A percentile compares a stretch with the other conserved stretches of the same genome.
Conservation (phyloP, 1,140 invertebrate genomes). For the Batillaria attramentaria region DNA sequence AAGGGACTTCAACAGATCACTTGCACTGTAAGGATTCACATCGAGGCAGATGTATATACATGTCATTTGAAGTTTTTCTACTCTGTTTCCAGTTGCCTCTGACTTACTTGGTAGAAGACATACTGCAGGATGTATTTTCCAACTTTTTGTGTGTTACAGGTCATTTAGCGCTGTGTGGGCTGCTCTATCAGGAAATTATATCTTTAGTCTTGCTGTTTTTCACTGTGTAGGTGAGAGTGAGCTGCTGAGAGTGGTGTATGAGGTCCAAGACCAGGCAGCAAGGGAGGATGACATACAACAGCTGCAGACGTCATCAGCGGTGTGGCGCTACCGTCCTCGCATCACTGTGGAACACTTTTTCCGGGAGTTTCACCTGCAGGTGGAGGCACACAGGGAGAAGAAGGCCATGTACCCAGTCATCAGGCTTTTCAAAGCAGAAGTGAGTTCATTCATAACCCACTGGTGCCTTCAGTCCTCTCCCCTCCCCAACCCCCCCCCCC, state of each 20-base stretch:
- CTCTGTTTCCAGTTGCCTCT: too few relatives aligned
- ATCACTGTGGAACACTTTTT: constrained; percentile 26
- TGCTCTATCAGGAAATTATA: too few relatives aligned
- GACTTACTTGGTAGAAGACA: too few relatives aligned
- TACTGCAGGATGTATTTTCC: too few relatives aligned
- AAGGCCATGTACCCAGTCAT: not conserved
- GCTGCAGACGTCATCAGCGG: constrained; percentile 30
- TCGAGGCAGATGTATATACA: too few relatives aligned
- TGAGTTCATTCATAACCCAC: too few relatives aligned
- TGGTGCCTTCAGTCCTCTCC: not conserved
- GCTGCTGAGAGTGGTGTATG: constrained; percentile 45
- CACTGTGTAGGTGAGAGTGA: constrained; percentile 37
- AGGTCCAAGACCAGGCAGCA: constrained; percentile 30
- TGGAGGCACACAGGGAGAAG: not conserved
- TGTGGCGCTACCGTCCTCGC: constrained; percentile 27
- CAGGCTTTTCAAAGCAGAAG: constrained; percentile 24
- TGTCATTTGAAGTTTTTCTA: too few relatives aligned
- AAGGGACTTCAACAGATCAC: too few relatives aligned
- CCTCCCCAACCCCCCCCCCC: too few relatives aligned
- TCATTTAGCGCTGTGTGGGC: too few relatives aligned
- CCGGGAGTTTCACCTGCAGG: not conserved
- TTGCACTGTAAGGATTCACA: too few relatives aligned
- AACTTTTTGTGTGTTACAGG: too few relatives aligned
- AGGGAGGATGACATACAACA: not conserved
- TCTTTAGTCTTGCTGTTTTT: not conserved